These are phyloP conservation scores for Spodoptera picta DNA, from an alignment of 2,888 invertebrate species.

Conservation along the genomic window DNA sequence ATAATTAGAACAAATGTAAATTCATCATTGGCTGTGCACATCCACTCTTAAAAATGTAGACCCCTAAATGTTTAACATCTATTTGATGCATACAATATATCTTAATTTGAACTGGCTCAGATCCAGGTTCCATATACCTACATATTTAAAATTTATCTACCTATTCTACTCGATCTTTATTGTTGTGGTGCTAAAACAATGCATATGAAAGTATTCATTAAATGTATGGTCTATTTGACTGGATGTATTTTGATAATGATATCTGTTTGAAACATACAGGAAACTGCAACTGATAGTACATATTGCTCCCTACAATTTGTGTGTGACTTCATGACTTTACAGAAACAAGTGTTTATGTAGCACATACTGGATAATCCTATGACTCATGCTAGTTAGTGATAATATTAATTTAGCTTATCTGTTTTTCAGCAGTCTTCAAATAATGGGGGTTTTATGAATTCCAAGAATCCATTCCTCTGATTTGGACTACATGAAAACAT, in stretches of 20 bases:
- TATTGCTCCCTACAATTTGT: slow-evolving; percentile 48
- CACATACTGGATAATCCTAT: slow-evolving; percentile 21
- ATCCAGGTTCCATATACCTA: too few species aligned
- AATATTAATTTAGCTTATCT: slow-evolving; percentile 44
- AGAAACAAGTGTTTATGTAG: slow-evolving; percentile 26
- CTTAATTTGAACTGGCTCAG: too few species aligned
- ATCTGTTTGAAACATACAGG: slow-evolving; percentile 58
- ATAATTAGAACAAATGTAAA: too few species aligned
- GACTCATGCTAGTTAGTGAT: slow-evolving; percentile 46
- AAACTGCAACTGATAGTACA: slow-evolving; percentile 55
- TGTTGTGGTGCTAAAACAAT: too few species aligned
- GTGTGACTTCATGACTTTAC: slow-evolving; percentile 10
- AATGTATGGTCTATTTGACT: slow-evolving; percentile 4
- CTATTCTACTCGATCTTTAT: too few species aligned
- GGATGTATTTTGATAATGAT: slow-evolving; percentile 49
- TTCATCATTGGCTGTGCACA: too few species aligned
- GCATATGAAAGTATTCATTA: background rate
- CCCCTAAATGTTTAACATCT: too few species aligned
- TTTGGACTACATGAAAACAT: slow-evolving; percentile 54
- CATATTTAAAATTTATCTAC: too few species aligned
- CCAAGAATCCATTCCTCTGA: slow-evolving; percentile 86
- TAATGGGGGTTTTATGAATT: slow-evolving; percentile 79
- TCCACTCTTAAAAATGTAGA: too few species aligned
- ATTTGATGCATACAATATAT: too few species aligned
- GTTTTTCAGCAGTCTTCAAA: slow-evolving; percentile 75